A percentile compares a stretch with the other conserved stretches of the same genome.
These are phyloP conservation scores for Saimiri boliviensis DNA, from an alignment of 2,113 vertebrate species.

Conservation along the genomic window DNA sequence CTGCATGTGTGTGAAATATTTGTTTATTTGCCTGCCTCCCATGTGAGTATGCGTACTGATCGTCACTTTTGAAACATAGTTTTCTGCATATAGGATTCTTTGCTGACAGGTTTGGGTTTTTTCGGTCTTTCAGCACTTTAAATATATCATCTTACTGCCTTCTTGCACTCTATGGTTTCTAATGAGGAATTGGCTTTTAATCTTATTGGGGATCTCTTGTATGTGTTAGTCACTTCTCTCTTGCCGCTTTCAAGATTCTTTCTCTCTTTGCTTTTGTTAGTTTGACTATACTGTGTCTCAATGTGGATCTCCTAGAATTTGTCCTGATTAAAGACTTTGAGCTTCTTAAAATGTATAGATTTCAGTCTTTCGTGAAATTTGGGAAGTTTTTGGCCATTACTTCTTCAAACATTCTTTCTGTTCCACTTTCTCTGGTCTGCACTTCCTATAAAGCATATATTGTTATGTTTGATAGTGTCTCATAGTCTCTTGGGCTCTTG, in stretches of 20 bases:
- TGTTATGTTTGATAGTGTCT: not conserved
- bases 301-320: not conserved
- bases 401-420: not conserved
- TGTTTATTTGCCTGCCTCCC: not conserved
- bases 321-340: not conserved
- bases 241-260: not conserved
- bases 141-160: not conserved
- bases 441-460: not conserved
- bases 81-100: not conserved
- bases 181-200: not conserved
- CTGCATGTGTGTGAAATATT: not conserved
- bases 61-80: not conserved
- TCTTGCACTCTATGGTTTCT: not conserved
- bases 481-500: not conserved
- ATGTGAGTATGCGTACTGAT: not conserved
- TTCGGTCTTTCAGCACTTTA: not conserved
- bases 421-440: not conserved
- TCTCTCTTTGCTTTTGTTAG: not conserved
- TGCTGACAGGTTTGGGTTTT: not conserved
- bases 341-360: not conserved
- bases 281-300: not conserved
- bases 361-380: not conserved
- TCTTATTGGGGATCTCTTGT: not conserved
- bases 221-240: not conserved
- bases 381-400: not conserved